These are phyloP conservation scores for Drosophila ambigua DNA, from an alignment of 1,140 invertebrate genomes.

Conservation along the genomic window DNA sequence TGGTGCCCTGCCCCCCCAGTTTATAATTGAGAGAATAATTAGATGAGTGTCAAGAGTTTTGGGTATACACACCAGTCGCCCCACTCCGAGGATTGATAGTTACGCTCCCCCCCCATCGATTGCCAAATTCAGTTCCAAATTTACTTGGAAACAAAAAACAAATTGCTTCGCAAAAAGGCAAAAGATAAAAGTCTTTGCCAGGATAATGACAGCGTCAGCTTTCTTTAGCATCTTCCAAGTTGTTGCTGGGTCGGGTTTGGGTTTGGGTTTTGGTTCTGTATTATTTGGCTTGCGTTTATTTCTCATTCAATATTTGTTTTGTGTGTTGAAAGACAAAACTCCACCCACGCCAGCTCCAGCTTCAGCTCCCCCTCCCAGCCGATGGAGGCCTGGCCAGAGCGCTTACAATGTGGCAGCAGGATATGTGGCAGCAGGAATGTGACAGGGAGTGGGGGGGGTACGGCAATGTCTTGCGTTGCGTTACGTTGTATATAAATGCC, in stretches of 20 bases:
- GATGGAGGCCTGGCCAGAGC: constrained; percentile 6
- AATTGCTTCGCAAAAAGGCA: constrained; percentile 7
- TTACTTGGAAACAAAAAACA: constrained; percentile 9
- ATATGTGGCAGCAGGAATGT: constrained; percentile 17
- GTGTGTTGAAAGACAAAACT: constrained; percentile 72
- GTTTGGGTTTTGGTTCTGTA: constrained; percentile 37
- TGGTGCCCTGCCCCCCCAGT: constrained; percentile 12
- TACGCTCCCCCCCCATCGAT: neutral
- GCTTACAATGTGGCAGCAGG: constrained; percentile 32
- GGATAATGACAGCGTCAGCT: constrained; percentile 65
- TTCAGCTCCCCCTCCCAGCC: constrained; percentile 7
- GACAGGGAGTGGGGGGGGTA: neutral
- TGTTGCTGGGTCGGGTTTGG: constrained; percentile 19
- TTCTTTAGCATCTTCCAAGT: constrained; percentile 25
- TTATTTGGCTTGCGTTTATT: constrained; percentile 72
- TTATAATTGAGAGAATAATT: constrained; percentile 77
- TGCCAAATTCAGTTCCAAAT: neutral
- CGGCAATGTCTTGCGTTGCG: too few relatives aligned
- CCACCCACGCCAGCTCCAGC: constrained; percentile 18
- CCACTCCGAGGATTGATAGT: neutral
- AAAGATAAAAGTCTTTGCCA: constrained; percentile 41
- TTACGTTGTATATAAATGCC: constrained; percentile 76
- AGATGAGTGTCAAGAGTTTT: constrained; percentile 61
- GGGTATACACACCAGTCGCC: neutral
- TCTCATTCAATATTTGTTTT: constrained; percentile 81